These are phyloP conservation scores for Cactoblastis cactorum DNA, from an alignment of 2,888 invertebrate genomes.

Conservation along the genomic window DNA sequence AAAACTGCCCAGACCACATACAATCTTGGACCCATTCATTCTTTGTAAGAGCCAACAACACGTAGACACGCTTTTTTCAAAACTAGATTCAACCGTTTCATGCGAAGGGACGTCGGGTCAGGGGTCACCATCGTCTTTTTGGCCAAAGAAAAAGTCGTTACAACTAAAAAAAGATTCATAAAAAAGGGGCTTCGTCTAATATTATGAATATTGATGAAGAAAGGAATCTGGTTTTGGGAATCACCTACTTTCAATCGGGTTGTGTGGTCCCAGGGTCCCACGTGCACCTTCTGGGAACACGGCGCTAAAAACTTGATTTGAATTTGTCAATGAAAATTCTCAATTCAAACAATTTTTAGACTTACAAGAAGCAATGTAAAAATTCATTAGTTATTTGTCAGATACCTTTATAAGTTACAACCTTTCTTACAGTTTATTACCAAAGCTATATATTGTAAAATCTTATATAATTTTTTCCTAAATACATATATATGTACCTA, in stretches of 20 bases:
- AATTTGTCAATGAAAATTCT: constrained; percentile 23
- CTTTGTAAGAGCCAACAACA: constrained; percentile 45
- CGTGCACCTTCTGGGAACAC: constrained; percentile 59
- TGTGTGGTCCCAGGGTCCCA: constrained; percentile 75
- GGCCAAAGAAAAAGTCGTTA: constrained; percentile 72
- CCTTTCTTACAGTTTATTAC: too few species aligned
- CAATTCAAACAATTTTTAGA: constrained; percentile 19
- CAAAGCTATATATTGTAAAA: too few species aligned
- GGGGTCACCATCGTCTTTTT: constrained; percentile 71
- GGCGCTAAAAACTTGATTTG: constrained; percentile 48
- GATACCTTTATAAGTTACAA: too few species aligned
- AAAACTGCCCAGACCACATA: constrained; percentile 49
- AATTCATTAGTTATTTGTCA: too few species aligned
- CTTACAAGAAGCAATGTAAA: too few species aligned
- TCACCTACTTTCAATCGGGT: constrained; percentile 47
- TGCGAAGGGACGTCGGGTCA: constrained; percentile 62
- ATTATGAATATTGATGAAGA: constrained; percentile 80
- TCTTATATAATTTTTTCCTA: too few species aligned
- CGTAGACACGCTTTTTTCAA: constrained; percentile 69
- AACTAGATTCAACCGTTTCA: constrained; percentile 67
- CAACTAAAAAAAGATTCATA: constrained; percentile 53
- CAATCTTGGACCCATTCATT: constrained; percentile 50
- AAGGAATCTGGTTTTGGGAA: constrained; percentile 73
- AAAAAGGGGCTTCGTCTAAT: constrained; percentile 75
- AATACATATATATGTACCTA: too few species aligned